These are phyloP conservation scores for Poecilobothrus nobilitatus DNA, from an alignment of 2,888 invertebrate genomes.

Conservation along the genomic window DNA sequence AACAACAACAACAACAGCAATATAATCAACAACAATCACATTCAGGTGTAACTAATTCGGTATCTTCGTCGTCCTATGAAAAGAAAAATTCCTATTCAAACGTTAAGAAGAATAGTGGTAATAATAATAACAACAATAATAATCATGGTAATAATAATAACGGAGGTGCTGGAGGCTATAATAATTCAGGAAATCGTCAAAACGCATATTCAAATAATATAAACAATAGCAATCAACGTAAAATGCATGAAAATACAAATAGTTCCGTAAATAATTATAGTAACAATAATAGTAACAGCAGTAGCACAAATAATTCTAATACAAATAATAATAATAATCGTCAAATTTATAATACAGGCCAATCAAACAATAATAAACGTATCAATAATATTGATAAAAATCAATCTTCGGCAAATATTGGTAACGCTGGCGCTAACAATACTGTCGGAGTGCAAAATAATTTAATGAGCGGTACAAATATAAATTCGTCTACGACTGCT, in stretches of 20 bases:
- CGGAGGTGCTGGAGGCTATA: slow-evolving; percentile 18
- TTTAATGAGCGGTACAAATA: neutral
- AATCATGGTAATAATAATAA: slow-evolving; percentile 28
- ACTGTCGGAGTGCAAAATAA: neutral
- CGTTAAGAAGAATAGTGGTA: slow-evolving; percentile 5
- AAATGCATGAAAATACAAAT: slow-evolving; percentile 20
- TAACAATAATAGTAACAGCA: neutral
- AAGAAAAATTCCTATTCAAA: slow-evolving; percentile 14
- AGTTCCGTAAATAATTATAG: slow-evolving; percentile 8
- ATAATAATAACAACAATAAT: slow-evolving; percentile 20
- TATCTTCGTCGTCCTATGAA: slow-evolving; percentile 20
- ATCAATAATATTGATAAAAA: slow-evolving; percentile 1
- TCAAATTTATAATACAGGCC: slow-evolving; percentile 1
- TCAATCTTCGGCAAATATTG: neutral
- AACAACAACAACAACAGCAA: slow-evolving; percentile 22
- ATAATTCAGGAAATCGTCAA: slow-evolving; percentile 25
- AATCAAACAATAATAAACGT: slow-evolving; percentile 4
- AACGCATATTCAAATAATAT: slow-evolving; percentile 27
- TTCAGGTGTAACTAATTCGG: slow-evolving; percentile 20
- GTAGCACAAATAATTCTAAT: neutral
- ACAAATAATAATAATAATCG: neutral
- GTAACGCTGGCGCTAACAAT: slow-evolving; percentile 1
- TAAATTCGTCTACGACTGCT: slow-evolving; percentile 22
- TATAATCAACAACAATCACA: slow-evolving; percentile 14
- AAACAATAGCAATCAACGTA: slow-evolving; percentile 29